Evolutionary conservation across 2,888 invertebrate species (phyloP), one percentile per base, ranked within the genome.

Genomic region (Sarcophaga variegata): DNA sequence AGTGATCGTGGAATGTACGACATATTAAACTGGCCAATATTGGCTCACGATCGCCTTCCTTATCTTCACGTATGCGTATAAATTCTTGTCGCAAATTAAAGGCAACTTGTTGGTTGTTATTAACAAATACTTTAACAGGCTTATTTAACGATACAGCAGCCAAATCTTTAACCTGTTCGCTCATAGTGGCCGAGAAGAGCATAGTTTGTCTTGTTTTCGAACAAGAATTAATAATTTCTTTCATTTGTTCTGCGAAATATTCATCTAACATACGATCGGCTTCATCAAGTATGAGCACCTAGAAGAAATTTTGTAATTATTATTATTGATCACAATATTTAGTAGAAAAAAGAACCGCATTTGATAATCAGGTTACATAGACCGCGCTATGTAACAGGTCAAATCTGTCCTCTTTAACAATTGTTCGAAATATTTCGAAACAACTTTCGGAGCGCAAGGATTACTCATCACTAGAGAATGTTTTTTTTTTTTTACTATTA

Each of bases 151-250:
- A 99, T 2, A 99, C 97, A 0, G 98, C 96, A 0, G 98, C 99
- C 80, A 99, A 94, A 93, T 98, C 98, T 93, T 98, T 97, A n/a
- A 99, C 99, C 93, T 97, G 96, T 79, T 99, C 99, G n/a, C 98
- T 98, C 99, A 99, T 99, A 17, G 99, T 99, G 59, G 99, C 99
- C 0, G 99, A 99, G 94, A 99, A 99, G 83, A 99, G 94, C 96
- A 99, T 97, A 0, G 99, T 99, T 94, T 99, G 99, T 12, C 99
- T 95, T 20, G 97, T 97, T 82, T 96, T 95, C 0, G 98, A 96
- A 93, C 99, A 99, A 90, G 98, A 97, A 22, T 96, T 96, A 74
- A 99, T 97, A 90, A 99, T 98, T 94, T 99, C 99, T 92, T 98
- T 99, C 98, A 99, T 98, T 93, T 99, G 99, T 89, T 99, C 99